A percentile compares a stretch with the other conserved stretches of the same genome.
Conservation (phyloP, 2,888 invertebrate genomes). For the Tanypteryx hageni region DNA sequence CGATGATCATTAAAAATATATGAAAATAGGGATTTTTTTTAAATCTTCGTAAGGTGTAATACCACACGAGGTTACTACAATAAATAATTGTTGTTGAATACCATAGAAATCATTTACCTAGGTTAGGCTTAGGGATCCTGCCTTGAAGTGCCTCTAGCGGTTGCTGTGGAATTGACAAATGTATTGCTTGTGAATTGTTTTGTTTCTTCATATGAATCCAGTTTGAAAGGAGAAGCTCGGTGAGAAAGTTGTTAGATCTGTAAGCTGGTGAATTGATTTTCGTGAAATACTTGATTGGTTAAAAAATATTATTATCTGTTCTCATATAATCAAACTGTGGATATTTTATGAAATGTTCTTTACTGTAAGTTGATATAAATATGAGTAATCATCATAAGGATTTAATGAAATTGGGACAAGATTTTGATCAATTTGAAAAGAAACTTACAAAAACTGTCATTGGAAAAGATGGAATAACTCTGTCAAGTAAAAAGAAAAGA, state of each 20-base stretch:
- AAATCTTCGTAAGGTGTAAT: too few relatives aligned
- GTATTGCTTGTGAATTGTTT: not conserved
- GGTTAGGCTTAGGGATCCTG: too few relatives aligned
- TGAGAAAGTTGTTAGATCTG: not conserved
- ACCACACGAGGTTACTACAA: too few relatives aligned
- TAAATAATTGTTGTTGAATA: too few relatives aligned
- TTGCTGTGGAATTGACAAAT: not conserved
- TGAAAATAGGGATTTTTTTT: too few relatives aligned
- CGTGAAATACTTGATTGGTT: not conserved
- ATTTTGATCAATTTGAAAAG: conserved; percentile 9
- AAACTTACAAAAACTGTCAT: not conserved
- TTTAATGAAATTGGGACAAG: conserved; percentile 18
- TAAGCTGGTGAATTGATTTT: not conserved
- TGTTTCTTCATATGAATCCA: not conserved
- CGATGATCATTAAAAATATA: too few relatives aligned
- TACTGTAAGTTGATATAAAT: not conserved
- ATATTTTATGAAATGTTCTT: not conserved
- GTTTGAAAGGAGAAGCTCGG: not conserved
- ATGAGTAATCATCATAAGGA: conserved; percentile 31
- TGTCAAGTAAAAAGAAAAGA: not conserved
- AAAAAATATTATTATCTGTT: not conserved
- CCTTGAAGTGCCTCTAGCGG: not conserved
- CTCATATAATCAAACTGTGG: not conserved
- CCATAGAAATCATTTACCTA: too few relatives aligned
- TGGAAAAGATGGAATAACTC: not conserved